Evolutionary conservation across 2,888 invertebrate genomes (phyloP).

Genomic region (Euproctis similis): DNA sequence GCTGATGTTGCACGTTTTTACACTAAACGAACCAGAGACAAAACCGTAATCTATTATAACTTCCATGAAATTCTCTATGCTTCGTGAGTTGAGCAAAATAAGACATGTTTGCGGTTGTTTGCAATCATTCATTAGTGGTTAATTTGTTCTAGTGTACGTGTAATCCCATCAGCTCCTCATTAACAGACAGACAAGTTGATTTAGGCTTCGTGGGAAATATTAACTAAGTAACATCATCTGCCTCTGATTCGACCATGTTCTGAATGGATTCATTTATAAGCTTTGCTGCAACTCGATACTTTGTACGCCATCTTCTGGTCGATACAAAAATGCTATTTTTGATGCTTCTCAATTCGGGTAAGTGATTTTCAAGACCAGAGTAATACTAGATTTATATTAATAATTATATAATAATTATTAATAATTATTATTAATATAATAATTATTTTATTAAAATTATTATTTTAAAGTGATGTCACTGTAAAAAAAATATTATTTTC

Average conservation of each 20-base stretch:
- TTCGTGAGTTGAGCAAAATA: constrained; percentile 34
- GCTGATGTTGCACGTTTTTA: no score
- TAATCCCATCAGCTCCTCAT: constrained; percentile 62
- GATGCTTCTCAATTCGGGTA: background rate
- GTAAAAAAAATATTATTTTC: no score
- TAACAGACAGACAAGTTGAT: constrained; percentile 44
- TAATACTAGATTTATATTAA: no score
- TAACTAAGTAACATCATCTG: constrained; percentile 40
- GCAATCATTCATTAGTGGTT: constrained; percentile 55
- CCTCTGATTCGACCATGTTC: constrained; percentile 19
- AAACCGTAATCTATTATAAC: constrained; percentile 7
- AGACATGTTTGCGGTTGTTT: constrained; percentile 50
- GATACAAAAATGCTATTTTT: background rate
- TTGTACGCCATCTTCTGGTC: constrained; percentile 25
- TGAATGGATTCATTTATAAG: constrained; percentile 31
- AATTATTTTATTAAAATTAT: no score
- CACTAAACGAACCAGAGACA: no score
- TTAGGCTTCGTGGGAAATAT: constrained; percentile 55
- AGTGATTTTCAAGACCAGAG: constrained; percentile 1
- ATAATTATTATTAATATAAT: no score
- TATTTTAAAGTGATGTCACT: no score
- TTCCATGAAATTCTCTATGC: constrained; percentile 5
- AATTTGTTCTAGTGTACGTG: constrained; percentile 50
- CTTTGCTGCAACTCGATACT: constrained; percentile 14
- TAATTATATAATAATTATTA: no score